Conservation (phyloP, 2,888 invertebrate genomes). For the Petrolisthes cinctipes region DNA sequence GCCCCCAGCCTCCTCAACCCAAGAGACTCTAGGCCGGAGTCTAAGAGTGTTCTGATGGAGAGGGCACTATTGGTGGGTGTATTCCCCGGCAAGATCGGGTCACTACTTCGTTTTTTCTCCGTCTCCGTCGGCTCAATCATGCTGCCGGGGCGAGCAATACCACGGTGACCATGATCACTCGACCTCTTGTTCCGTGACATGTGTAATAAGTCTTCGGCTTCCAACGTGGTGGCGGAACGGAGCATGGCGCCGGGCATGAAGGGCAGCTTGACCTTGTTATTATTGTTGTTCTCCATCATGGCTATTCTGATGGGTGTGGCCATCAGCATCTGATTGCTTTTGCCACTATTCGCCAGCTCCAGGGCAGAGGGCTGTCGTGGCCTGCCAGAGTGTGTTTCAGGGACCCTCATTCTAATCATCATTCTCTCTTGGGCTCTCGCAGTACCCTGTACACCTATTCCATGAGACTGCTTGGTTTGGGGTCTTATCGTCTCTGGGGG, state of each 20-base stretch:
- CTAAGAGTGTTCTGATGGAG: background rate
- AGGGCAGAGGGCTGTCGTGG: background rate
- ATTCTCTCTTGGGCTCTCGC: too few species aligned
- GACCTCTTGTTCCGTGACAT: background rate
- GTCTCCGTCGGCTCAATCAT: background rate
- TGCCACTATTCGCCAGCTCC: background rate
- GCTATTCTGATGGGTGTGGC: conserved; percentile 38
- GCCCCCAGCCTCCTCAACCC: background rate
- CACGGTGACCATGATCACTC: conserved; percentile 13
- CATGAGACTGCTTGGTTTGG: too few species aligned
- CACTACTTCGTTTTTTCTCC: conserved; percentile 22
- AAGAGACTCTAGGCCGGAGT: background rate
- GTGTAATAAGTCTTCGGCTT: background rate
- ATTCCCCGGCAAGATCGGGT: background rate
- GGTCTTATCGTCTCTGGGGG: background rate
- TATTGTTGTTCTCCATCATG: background rate
- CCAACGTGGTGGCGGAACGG: conserved; percentile 17
- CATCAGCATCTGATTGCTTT: background rate
- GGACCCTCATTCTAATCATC: too few species aligned
- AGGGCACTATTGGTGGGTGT: conserved; percentile 3
- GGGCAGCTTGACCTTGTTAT: background rate
- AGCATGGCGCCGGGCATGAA: background rate
- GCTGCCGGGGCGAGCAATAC: background rate
- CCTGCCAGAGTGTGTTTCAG: background rate
- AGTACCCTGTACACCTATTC: too few species aligned